Evolutionary conservation across 1,140 invertebrate genomes (phyloP).

Genomic region (Drosophila orena): DNA sequence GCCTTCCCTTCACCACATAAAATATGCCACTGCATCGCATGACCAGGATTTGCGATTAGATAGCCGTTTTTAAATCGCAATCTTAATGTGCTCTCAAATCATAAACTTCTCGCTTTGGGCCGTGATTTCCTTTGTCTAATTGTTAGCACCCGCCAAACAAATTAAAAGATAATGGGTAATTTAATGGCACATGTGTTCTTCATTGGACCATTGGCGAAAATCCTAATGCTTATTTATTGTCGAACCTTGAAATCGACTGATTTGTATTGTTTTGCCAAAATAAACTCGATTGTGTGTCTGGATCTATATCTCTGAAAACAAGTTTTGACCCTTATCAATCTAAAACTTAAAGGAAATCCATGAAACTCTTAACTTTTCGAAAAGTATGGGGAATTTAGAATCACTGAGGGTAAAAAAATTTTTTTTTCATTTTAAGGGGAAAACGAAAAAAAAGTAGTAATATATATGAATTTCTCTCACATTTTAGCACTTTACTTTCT

Average conservation of each 20-base stretch:
- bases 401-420: not conserved
- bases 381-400: not conserved
- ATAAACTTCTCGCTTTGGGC: not conserved
- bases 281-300: slow-evolving; percentile 26
- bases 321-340: slow-evolving; percentile 1
- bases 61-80: slow-evolving; percentile 8
- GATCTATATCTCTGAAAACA: slow-evolving; percentile 1
- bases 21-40: not conserved
- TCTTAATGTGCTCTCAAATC: slow-evolving; percentile 1
- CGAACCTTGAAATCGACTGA: slow-evolving; percentile 22
- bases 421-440: not conserved
- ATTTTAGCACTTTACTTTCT: no score
- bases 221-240: slow-evolving; percentile 37
- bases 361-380: not conserved
- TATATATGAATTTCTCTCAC: not conserved
- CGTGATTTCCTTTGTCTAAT: slow-evolving; percentile 39
- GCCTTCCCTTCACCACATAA: slow-evolving; percentile 8
- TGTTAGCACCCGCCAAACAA: slow-evolving; percentile 1
- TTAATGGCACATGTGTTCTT: slow-evolving; percentile 4
- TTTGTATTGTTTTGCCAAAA: slow-evolving; percentile 25
- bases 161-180: slow-evolving; percentile 7
- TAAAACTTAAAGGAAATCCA: not conserved
- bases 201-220: slow-evolving; percentile 8
- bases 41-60: slow-evolving; percentile 36
- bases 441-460: not conserved